Evolutionary conservation across 2,113 vertebrate species (phyloP).

Genomic region (Serilophus lunatus): DNA sequence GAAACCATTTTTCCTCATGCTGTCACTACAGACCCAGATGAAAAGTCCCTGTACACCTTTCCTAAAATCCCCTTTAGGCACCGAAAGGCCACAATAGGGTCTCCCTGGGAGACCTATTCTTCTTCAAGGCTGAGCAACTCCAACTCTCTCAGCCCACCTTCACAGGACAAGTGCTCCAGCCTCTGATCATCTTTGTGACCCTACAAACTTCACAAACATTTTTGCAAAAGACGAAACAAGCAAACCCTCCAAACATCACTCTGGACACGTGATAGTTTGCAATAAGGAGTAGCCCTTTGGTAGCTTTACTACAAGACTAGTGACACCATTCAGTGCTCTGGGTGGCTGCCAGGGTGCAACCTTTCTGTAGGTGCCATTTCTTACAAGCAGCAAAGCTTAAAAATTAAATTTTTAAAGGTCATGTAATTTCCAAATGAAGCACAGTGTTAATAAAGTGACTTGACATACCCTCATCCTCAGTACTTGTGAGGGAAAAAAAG

Average conservation of each 20-base stretch:
- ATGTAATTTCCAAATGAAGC: neutral
- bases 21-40: neutral
- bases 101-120: neutral
- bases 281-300: accelerated
- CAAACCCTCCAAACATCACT: neutral
- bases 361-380: neutral
- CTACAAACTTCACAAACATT: neutral
- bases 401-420: neutral
- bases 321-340: no score
- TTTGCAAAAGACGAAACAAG: neutral
- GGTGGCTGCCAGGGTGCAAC: neutral
- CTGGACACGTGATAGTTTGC: neutral
- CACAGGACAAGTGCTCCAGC: neutral
- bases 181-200: neutral
- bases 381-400: neutral
- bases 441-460: neutral
- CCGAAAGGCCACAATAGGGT: neutral
- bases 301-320: neutral
- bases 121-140: neutral
- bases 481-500: accelerated
- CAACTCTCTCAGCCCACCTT: neutral
- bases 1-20: neutral
- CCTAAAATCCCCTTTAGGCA: neutral
- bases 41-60: neutral
- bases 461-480: accelerated